Conservation (phyloP, 2,797 vertebrate genomes). For the Ficedula albicollis region DNA sequence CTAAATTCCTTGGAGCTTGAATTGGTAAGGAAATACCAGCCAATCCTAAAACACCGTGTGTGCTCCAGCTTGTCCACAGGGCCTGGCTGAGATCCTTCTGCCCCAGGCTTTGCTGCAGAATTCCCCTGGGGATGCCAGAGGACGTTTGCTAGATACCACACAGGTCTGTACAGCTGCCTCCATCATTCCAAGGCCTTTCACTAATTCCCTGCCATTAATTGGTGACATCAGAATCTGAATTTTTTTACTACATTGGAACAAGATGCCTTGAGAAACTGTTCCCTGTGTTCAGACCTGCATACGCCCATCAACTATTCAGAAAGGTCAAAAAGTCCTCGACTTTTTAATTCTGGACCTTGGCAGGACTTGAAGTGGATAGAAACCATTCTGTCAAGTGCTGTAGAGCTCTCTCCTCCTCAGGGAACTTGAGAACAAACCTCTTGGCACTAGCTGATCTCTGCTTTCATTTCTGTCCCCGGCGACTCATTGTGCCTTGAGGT, state of each 20-base stretch:
- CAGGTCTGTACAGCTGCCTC: neutral
- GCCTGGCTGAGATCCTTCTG: neutral
- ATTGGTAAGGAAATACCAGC: neutral
- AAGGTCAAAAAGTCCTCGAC: neutral
- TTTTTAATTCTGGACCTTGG: neutral
- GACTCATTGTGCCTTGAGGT: neutral
- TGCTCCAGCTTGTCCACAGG: neutral
- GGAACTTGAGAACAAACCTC: neutral
- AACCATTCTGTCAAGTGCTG: neutral
- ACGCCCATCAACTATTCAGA: neutral
- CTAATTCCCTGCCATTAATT: neutral
- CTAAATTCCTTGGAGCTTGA: neutral
- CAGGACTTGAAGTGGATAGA: neutral
- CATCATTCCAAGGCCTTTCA: neutral
- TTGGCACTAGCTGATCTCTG: slow-evolving; percentile 17
- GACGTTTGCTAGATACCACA: neutral
- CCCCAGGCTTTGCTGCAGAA: neutral
- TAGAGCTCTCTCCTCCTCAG: neutral
- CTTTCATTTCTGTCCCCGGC: neutral
- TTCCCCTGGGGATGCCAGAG: neutral
- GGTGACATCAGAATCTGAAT: neutral
- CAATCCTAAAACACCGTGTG: fast-evolving
- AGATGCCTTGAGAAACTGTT: neutral
- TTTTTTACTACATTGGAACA: neutral
- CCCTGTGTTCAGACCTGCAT: neutral